A percentile compares a stretch with the other conserved stretches of the same genome.
Conservation (phyloP, 2,888 invertebrate genomes). For the Lutraria lutraria region DNA sequence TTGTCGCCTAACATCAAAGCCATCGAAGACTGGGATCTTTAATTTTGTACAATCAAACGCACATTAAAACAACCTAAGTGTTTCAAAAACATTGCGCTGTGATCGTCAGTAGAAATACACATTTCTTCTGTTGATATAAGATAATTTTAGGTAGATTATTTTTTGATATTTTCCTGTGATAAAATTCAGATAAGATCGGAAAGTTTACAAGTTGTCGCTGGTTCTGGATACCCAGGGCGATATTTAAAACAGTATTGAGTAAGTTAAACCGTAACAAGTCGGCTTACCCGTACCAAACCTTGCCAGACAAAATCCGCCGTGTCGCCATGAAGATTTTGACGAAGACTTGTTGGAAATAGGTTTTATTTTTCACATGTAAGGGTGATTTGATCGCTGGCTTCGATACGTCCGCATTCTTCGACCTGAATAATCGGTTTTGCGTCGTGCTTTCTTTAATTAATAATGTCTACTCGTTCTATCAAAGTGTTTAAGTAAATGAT, state of each 20-base stretch:
- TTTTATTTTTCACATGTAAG: constrained; percentile 18
- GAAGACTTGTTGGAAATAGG: constrained; percentile 25
- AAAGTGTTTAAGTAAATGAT: not conserved
- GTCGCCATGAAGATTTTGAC: constrained; percentile 41
- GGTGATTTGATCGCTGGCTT: constrained; percentile 18
- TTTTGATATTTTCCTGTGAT: constrained; percentile 53
- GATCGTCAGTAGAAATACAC: constrained; percentile 44
- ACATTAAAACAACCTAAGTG: constrained; percentile 43
- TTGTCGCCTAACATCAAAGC: constrained; percentile 41
- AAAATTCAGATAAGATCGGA: constrained; percentile 46
- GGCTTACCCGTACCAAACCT: constrained; percentile 11
- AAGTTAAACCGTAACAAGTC: constrained; percentile 29
- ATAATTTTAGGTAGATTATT: constrained; percentile 52
- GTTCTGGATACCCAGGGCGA: constrained; percentile 48
- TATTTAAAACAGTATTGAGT: constrained; percentile 36
- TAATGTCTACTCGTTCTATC: not conserved
- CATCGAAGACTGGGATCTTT: constrained; percentile 25
- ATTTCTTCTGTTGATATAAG: constrained; percentile 54
- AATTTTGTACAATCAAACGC: constrained; percentile 39
- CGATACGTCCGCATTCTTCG: not conserved
- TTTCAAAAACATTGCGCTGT: constrained; percentile 43
- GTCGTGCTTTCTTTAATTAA: not conserved
- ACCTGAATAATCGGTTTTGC: not conserved
- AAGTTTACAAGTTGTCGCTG: constrained; percentile 53
- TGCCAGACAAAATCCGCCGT: constrained; percentile 35